Base-by-base conservation (phyloP, 1,140 invertebrate genomes). In the Sitodiplosis mosellana region DNA sequence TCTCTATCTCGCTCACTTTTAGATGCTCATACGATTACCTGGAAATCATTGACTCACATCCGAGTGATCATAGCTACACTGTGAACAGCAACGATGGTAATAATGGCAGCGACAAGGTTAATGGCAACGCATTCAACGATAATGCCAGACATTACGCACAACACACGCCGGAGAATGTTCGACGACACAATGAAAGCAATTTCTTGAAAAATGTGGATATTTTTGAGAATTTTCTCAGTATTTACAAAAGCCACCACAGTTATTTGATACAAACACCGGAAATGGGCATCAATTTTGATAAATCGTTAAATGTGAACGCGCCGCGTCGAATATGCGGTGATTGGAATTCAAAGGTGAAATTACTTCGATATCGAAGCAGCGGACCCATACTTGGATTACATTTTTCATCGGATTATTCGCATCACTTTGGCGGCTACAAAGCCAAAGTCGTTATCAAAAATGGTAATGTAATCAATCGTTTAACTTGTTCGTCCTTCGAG, bases 1-100 rank as follows among this genome's bases (percentile, higher is more conserved):
- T 27, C 3, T 27, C 10, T 27, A 27, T 27, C 10, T 27, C 3
- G 3, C 10, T n/a, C 51, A 41, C 50, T 53, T 56, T 12, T 63
- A 82, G 79, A 51, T 83, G 80, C 68, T 73, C 72, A 50, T 83
- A 82, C 61, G 80, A 83, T 60, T 80, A 72, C 56, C 52, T 83
- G 51, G 76, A 80, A 59, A 72, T 81, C 42, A 63, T 68, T 10
- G 74, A 78, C 52, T 48, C 51, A 7, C 49, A 53, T 2, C 33
- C 51, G 5, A 46, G 40, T 4, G 45, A 33, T 15, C 12, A 48
- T 42, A 21, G 45, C 10, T 27, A 27, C 10, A 27, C 27, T 27
- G 27, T 27, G 27, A 27, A 27, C 27, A 10, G 4, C 27, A 27
- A 10, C 10, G 3, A 27, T 27, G 10, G 4, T 5, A 27, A 27